Evolutionary conservation across 2,888 invertebrate genomes (phyloP).

Genomic region (Epirrhoe alternata): DNA sequence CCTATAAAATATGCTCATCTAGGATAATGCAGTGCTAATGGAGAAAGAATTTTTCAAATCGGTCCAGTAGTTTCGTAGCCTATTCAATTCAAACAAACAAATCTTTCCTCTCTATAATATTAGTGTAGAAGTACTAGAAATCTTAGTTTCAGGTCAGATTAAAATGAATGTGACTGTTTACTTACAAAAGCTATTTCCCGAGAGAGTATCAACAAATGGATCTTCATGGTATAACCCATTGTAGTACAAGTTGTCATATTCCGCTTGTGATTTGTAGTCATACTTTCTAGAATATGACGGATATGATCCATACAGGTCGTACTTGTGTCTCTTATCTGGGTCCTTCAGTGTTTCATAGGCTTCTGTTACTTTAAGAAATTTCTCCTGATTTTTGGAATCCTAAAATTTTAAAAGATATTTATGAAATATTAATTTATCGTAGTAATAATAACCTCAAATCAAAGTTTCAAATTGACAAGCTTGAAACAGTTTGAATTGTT

Average conservation of each 20-base stretch:
- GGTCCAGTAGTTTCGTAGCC: no score
- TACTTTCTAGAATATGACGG: slow-evolving; percentile 79
- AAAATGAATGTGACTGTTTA: slow-evolving; percentile 28
- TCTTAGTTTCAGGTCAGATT: no score
- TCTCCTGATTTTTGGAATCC: slow-evolving; percentile 90
- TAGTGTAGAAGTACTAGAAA: no score
- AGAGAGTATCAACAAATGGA: slow-evolving; percentile 91
- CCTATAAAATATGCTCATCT: no score
- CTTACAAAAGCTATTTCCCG: slow-evolving; percentile 90
- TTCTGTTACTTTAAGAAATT: slow-evolving; percentile 91
- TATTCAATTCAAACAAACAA: no score
- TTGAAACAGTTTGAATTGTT: no score
- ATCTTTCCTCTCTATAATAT: no score
- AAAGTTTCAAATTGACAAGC: no score
- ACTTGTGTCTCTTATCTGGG: slow-evolving; percentile 90
- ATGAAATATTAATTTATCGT: no score
- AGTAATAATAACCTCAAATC: no score
- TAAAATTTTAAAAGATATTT: slow-evolving; percentile 57
- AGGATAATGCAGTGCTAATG: no score
- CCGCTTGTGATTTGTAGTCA: slow-evolving; percentile 83
- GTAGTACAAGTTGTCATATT: slow-evolving; percentile 93
- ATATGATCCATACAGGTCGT: slow-evolving; percentile 92
- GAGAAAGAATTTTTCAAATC: no score
- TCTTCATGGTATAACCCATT: slow-evolving; percentile 95
- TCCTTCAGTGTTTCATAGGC: slow-evolving; percentile 96